These are phyloP conservation scores for Priocnemis perturbator DNA, from an alignment of 2,888 invertebrate genomes.

Conservation along the genomic window DNA sequence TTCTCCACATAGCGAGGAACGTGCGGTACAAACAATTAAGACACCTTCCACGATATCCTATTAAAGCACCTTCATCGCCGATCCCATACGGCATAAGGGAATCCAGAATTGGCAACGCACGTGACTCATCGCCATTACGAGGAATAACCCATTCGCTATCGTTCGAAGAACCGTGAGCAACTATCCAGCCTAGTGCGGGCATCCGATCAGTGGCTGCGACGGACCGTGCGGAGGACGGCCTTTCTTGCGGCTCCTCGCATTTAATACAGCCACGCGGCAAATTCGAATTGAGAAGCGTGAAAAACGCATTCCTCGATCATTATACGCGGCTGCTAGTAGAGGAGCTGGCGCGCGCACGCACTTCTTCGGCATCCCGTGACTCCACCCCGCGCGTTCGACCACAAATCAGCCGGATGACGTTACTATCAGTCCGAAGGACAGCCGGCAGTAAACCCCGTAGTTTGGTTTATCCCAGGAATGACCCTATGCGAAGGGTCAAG, in stretches of 20 bases:
- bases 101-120: no score
- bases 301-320: constrained; percentile 66
- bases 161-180: no score
- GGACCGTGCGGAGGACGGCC: background rate
- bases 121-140: no score
- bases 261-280: constrained; percentile 46
- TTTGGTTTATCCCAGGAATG: constrained; percentile 49
- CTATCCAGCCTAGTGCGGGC: no score
- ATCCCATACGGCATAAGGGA: no score
- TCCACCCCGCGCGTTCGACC: constrained; percentile 53
- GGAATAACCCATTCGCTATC: no score
- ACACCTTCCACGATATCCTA: no score
- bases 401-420: constrained; percentile 67
- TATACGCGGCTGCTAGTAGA: constrained; percentile 35
- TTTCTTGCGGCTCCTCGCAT: constrained; percentile 25
- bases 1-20: no score
- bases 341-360: constrained; percentile 24
- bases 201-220: no score
- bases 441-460: constrained; percentile 61
- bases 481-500: constrained; percentile 41
- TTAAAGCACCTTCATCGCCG: no score
- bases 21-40: no score
- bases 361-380: constrained; percentile 33
- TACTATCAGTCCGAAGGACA: constrained; percentile 63
- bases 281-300: constrained; percentile 68